Evolutionary conservation across 2,888 invertebrate genomes (phyloP), one percentile per base, ranked within the genome.

Genomic region (Amphimallon solstitiale): DNA sequence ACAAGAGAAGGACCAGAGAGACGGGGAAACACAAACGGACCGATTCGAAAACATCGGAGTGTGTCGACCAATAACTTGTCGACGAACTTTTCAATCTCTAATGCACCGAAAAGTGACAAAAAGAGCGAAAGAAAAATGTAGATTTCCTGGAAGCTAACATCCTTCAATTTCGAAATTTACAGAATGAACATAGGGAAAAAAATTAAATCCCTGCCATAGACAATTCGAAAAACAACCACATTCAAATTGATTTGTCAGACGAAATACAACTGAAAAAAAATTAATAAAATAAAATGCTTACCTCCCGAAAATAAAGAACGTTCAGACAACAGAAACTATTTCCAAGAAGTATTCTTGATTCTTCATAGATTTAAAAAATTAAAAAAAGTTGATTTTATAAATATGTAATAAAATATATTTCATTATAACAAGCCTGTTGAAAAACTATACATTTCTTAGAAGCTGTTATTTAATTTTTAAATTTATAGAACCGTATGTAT

Each of bases 11-110:
- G 68, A 54, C 62, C 61, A 46, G 66, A 62, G 54, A 69, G 69
- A 69, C 63, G 60, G 63, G 69, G 60, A 63, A 68, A 66, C 52
- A 72, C 68, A 68, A 68, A 71, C 64, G 67, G 49, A 61, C 46
- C 59, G 63, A 67, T 51, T 40, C 46, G 56, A 67, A 63, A 67
- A 64, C 43, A 56, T 54, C 35, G 46, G 62, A 62, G 56, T 56
- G 56, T 56, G 56, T 29, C 56, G 56, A 56, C 56, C 56, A 56
- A 56, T 56, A 56, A 56, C 56, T 56, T 43, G 54, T 43, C 56
- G 56, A 43, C 40, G 56, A 43, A 56, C 56, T 56, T 56, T 56
- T 56, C 56, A 40, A 56, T 56, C 56, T 56, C 56, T 29, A 43
- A 56, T 56, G 56, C 56, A 56, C 43, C 56, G 56, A 29, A 56